These are phyloP conservation scores for Camelus bactrianus DNA, from an alignment of 2,113 vertebrate species.

Conservation along the genomic window DNA sequence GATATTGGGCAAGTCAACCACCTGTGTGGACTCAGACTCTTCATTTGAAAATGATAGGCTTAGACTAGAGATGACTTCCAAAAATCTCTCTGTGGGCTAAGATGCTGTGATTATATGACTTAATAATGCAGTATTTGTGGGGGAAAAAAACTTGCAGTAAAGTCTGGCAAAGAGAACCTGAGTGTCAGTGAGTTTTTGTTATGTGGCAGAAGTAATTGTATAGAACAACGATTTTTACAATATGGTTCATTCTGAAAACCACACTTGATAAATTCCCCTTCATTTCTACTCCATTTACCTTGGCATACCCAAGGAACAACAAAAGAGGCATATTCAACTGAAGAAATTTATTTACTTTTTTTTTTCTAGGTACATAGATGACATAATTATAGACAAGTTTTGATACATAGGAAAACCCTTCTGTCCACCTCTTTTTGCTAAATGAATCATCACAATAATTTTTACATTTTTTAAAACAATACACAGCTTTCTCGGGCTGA, in stretches of 20 bases:
- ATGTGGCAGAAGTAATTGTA: not conserved
- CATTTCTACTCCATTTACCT: not conserved
- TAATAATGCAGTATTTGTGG: not conserved
- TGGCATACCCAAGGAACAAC: constrained; percentile 3
- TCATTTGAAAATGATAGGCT: not conserved
- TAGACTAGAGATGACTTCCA: not conserved
- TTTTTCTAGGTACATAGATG: constrained; percentile 91
- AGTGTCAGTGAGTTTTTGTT: not conserved
- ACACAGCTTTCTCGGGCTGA: constrained; percentile 88
- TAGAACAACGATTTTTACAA: not conserved
- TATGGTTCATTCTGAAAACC: not conserved
- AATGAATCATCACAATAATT: constrained; percentile 96
- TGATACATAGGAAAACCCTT: constrained; percentile 96
- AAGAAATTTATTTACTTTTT: constrained; percentile 90
- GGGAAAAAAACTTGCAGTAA: not conserved
- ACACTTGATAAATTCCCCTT: not conserved
- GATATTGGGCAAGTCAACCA: not conserved
- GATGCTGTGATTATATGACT: not conserved
- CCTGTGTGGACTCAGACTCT: not conserved
- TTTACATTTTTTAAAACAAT: constrained; percentile 98
- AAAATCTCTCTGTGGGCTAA: not conserved
- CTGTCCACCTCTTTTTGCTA: constrained; percentile 94
- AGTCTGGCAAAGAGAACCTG: not conserved
- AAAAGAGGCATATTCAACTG: constrained; percentile 74
- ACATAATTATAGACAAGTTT: constrained; percentile 97